These are phyloP conservation scores for Bubalus kerabau DNA, from an alignment of 2,113 vertebrate genomes.

Conservation along the genomic window DNA sequence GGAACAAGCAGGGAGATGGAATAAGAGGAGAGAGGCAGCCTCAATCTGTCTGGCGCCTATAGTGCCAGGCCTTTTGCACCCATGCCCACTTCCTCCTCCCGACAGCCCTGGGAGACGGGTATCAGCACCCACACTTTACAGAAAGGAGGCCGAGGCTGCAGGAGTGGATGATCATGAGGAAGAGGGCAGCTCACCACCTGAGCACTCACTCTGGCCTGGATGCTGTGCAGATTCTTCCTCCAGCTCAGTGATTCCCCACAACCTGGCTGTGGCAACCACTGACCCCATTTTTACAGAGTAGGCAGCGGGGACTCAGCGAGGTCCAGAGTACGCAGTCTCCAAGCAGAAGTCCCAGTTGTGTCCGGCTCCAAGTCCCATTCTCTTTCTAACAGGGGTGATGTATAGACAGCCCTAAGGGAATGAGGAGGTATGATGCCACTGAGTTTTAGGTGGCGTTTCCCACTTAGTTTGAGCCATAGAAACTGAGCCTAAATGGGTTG, in stretches of 20 bases:
- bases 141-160: background rate
- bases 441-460: background rate
- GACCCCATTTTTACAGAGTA: background rate
- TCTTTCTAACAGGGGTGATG: background rate
- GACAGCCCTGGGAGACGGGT: background rate
- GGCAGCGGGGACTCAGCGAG: background rate
- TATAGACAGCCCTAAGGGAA: background rate
- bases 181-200: fast-evolving
- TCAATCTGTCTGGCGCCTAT: background rate
- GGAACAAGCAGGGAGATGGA: background rate
- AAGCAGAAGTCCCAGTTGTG: background rate
- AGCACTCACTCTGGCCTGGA: background rate
- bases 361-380: background rate
- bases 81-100: background rate
- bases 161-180: background rate
- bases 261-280: background rate
- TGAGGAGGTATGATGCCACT: background rate
- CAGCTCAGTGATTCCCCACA: background rate
- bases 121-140: background rate
- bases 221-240: background rate
- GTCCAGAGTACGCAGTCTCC: background rate
- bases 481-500: background rate
- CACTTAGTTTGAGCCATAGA: background rate
- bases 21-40: background rate
- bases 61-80: background rate